Evolutionary conservation across 2,797 vertebrate species (phyloP).

Genomic region (Loris lydekkerianus): DNA sequence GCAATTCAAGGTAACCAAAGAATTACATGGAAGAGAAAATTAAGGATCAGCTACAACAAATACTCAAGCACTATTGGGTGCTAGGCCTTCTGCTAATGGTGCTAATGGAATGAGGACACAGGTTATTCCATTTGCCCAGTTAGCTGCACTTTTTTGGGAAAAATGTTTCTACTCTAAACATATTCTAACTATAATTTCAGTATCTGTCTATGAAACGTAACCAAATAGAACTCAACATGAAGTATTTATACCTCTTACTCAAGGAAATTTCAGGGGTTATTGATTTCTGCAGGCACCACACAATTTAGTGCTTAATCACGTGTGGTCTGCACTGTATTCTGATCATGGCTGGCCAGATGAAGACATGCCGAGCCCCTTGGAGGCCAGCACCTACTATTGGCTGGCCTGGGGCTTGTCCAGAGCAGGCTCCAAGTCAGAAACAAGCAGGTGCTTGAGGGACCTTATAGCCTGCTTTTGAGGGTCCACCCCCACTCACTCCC

Average conservation of each 20-base stretch:
- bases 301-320: conserved; percentile 22
- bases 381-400: neutral
- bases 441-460: neutral
- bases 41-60: neutral
- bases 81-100: neutral
- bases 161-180: neutral
- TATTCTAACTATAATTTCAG: neutral
- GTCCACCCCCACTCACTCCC: neutral
- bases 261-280: neutral
- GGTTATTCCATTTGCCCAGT: neutral
- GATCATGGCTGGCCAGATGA: neutral
- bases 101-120: neutral
- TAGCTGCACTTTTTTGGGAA: neutral
- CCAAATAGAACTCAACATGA: neutral
- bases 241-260: neutral
- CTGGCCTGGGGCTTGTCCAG: neutral
- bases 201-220: neutral
- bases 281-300: conserved; percentile 23
- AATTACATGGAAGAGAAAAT: neutral
- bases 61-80: neutral
- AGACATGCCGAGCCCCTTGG: neutral
- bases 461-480: neutral
- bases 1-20: conserved; percentile 19
- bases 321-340: neutral
- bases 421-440: neutral